Percentiles rank a stretch among this genome's conserved stretches.
Conservation (phyloP, 1,140 invertebrate species). For the Drosophila hydei region DNA sequence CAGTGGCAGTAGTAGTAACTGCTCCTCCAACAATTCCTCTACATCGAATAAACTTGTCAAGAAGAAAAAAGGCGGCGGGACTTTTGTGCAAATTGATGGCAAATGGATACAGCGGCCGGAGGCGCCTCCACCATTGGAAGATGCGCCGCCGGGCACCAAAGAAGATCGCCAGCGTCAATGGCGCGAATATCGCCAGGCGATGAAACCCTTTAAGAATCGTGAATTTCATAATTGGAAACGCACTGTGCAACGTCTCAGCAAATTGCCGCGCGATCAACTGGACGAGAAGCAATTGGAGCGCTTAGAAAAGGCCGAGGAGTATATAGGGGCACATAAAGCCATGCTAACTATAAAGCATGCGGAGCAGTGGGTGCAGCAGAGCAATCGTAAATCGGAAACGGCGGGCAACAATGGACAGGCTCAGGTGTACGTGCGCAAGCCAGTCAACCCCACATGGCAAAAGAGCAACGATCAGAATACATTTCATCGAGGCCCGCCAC, state of each 20-base stretch:
- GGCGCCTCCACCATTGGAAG: slow-evolving; percentile 60
- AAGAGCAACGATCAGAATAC: slow-evolving; percentile 27
- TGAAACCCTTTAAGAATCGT: slow-evolving; percentile 80
- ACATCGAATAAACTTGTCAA: slow-evolving; percentile 31
- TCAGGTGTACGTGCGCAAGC: slow-evolving; percentile 58
- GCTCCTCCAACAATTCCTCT: not conserved
- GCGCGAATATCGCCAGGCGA: slow-evolving; percentile 73
- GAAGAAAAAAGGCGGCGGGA: slow-evolving; percentile 60
- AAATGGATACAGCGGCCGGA: slow-evolving; percentile 70
- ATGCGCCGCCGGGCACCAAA: slow-evolving; percentile 61
- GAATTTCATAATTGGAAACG: slow-evolving; percentile 76
- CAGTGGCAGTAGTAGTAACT: not conserved
- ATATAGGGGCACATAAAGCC: slow-evolving; percentile 70
- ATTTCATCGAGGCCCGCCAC: slow-evolving; percentile 10
- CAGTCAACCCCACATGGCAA: slow-evolving; percentile 36
- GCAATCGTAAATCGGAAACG: slow-evolving; percentile 4
- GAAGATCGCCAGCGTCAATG: slow-evolving; percentile 72
- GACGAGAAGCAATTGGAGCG: slow-evolving; percentile 68
- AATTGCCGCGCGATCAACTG: slow-evolving; percentile 57
- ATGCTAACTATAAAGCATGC: slow-evolving; percentile 73
- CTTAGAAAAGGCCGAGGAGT: slow-evolving; percentile 64
- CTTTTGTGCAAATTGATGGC: slow-evolving; percentile 62
- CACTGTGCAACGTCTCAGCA: slow-evolving; percentile 72
- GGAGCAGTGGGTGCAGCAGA: slow-evolving; percentile 70
- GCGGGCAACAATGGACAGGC: slow-evolving; percentile 1